Evolutionary conservation across 2,797 vertebrate genomes (phyloP).

Genomic region (Hapalemur alaotrensis): DNA sequence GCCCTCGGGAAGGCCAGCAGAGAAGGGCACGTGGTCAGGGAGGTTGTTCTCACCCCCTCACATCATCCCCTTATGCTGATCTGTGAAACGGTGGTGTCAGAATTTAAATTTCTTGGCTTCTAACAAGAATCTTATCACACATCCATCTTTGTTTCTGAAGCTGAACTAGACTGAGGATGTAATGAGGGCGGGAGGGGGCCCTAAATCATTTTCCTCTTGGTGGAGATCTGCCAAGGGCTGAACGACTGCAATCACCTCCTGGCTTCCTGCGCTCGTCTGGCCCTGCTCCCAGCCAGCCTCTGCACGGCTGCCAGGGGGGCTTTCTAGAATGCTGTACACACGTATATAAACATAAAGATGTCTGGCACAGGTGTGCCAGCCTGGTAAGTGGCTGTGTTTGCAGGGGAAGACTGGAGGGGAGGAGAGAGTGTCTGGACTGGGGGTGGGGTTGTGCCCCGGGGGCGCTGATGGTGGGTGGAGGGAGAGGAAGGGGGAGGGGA

Average conservation of each 20-base stretch:
- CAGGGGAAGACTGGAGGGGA: not conserved
- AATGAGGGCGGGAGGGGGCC: not conserved
- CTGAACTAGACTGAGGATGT: not conserved
- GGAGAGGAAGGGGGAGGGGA: not conserved
- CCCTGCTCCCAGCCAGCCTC: not conserved
- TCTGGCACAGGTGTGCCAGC: not conserved
- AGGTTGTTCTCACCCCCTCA: not conserved
- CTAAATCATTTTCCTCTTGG: slow-evolving; percentile 25
- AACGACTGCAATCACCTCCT: slow-evolving; percentile 8
- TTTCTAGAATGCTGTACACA: slow-evolving; percentile 57
- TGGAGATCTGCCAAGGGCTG: slow-evolving; percentile 40
- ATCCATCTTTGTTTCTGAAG: slow-evolving; percentile 25
- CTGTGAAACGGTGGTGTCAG: not conserved
- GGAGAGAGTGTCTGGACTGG: not conserved
- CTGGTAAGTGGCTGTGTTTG: not conserved
- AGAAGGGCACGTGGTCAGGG: accelerated
- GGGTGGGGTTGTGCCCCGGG: too few species aligned
- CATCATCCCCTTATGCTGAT: not conserved
- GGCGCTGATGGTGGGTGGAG: not conserved
- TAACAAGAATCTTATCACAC: not conserved
- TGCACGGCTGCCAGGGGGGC: not conserved
- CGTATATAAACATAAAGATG: not conserved
- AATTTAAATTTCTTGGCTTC: not conserved
- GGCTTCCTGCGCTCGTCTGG: slow-evolving; percentile 48
- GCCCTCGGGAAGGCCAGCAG: not conserved